Conservation (phyloP, 2,888 invertebrate genomes). For the Zhengitettix transpicula region DNA sequence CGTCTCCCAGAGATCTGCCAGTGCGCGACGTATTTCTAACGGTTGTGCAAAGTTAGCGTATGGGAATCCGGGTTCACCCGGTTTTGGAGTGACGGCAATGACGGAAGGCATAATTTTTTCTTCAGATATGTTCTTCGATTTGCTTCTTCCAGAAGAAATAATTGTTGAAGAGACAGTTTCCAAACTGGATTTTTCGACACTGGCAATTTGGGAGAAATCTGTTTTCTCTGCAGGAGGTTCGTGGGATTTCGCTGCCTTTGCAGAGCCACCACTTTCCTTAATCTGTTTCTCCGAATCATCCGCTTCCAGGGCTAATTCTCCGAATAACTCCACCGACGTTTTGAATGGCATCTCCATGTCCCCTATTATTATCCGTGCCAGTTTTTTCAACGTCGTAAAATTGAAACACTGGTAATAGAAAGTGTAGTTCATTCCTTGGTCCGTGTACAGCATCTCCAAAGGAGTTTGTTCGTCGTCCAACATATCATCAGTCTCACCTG, state of each 20-base stretch:
- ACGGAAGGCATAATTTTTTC: neutral
- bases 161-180: neutral
- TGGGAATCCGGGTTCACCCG: conserved; percentile 23
- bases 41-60: conserved; percentile 22
- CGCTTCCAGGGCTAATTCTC: conserved; percentile 25
- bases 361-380: conserved; percentile 32
- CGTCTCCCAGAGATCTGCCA: conserved; percentile 35
- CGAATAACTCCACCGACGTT: conserved; percentile 27
- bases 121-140: neutral
- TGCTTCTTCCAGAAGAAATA: too few species aligned
- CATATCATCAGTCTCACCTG: conserved; percentile 26
- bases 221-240: neutral
- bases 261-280: neutral
- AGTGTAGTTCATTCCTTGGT: conserved; percentile 37
- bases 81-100: conserved; percentile 12
- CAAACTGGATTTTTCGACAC: neutral
- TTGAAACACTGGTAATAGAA: conserved; percentile 40
- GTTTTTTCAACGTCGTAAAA: conserved; percentile 31
- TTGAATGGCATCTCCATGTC: conserved; percentile 25
- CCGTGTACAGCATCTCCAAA: conserved; percentile 40
- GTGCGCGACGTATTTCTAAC: conserved; percentile 23
- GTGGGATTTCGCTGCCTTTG: neutral
- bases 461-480: conserved; percentile 30
- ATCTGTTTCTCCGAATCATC: conserved; percentile 15
- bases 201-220: neutral